These are phyloP conservation scores for Crocidura indochinensis DNA, from an alignment of 2,797 vertebrate genomes.

Conservation along the genomic window DNA sequence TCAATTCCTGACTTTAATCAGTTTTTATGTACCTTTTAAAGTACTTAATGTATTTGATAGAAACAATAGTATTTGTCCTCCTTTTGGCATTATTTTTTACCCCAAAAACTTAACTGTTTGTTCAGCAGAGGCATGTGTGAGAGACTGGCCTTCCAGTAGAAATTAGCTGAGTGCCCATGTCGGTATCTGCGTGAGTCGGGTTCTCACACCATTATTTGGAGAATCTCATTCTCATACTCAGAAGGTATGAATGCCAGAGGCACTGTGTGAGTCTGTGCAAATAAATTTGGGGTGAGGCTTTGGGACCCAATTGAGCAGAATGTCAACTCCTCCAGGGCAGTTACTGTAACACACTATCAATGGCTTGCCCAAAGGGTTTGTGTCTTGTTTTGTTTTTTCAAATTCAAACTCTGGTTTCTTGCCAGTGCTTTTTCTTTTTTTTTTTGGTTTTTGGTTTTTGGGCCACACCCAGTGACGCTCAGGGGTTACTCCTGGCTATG, in stretches of 20 bases:
- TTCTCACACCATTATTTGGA: too few relatives aligned
- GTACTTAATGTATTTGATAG: constrained; percentile 18
- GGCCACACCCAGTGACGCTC: too few relatives aligned
- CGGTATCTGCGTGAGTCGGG: background rate
- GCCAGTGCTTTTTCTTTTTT: constrained; percentile 15
- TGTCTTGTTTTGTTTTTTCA: constrained; percentile 24
- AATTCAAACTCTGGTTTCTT: background rate
- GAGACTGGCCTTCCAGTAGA: background rate
- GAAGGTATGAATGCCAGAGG: background rate
- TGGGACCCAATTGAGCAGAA: background rate
- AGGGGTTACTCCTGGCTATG: too few relatives aligned
- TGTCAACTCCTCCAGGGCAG: background rate
- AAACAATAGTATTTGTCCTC: too few relatives aligned
- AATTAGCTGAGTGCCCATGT: background rate
- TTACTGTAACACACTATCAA: background rate
- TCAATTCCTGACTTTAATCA: constrained; percentile 2
- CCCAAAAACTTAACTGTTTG: background rate
- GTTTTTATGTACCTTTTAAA: background rate
- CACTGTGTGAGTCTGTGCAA: background rate
- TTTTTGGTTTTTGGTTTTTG: too few relatives aligned
- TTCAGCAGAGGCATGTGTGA: background rate
- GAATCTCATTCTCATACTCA: too few relatives aligned
- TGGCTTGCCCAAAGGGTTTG: background rate
- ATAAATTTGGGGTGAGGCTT: background rate
- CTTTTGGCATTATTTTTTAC: background rate